phyloP scores from a whole-genome alignment of 2,113 vertebrate species.

The Labrus mixtus region DNA sequence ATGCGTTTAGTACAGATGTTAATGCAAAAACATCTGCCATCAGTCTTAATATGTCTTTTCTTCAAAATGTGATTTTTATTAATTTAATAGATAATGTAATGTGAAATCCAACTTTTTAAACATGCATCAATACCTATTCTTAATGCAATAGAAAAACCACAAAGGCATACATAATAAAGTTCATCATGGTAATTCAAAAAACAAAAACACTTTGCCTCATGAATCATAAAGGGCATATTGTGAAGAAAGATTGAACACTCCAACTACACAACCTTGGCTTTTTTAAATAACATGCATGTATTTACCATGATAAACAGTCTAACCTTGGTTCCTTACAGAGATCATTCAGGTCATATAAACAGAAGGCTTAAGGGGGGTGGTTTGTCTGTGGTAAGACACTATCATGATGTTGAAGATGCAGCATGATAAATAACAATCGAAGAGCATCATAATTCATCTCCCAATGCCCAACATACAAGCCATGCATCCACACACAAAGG shows the following conservation, averaged over 20 bases:
- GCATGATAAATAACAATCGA: not conserved
- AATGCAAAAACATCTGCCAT: too few relatives aligned
- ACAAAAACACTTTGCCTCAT: too few relatives aligned
- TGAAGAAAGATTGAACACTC: not conserved
- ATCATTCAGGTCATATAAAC: not conserved
- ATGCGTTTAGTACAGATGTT: too few relatives aligned
- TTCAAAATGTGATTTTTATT: too few relatives aligned
- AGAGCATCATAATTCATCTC: not conserved
- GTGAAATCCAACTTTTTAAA: too few relatives aligned
- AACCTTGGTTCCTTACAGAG: not conserved
- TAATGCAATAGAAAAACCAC: too few relatives aligned
- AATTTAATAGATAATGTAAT: too few relatives aligned
- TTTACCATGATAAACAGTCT: not conserved
- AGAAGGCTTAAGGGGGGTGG: not conserved
- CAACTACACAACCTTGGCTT: not conserved
- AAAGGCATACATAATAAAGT: too few relatives aligned
- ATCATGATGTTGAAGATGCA: too few relatives aligned
- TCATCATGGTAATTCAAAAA: too few relatives aligned
- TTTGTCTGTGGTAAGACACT: not conserved
- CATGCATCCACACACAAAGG: not conserved
- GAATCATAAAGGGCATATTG: not conserved
- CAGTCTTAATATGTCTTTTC: too few relatives aligned
- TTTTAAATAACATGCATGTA: not conserved
- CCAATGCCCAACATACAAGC: not conserved
- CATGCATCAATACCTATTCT: too few relatives aligned